Percentiles rank a stretch among this genome's conserved stretches.
Evolutionary conservation across 2,888 invertebrate species (phyloP).

Genomic region (Orthonevra nobilis): DNA sequence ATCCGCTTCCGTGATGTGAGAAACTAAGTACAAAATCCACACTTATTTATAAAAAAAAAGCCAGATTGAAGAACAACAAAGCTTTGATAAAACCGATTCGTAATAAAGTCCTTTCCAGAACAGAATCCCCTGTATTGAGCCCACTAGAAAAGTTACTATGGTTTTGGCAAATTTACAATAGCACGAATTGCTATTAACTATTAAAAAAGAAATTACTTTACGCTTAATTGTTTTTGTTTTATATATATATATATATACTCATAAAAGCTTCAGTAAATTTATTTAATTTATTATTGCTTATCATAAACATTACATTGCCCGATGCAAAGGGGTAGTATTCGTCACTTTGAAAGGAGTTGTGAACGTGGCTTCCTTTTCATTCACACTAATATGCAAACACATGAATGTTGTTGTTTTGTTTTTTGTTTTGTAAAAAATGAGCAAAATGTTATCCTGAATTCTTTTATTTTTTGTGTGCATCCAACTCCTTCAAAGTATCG

Average conservation of each 20-base stretch:
- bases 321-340: slow-evolving; percentile 49
- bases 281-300: slow-evolving; percentile 77
- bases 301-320: slow-evolving; percentile 75
- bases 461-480: slow-evolving; percentile 1
- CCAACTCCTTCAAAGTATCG: slow-evolving; percentile 36
- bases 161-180: slow-evolving; percentile 67
- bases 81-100: too few species aligned
- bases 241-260: slow-evolving; percentile 44
- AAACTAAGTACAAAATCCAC: too few species aligned
- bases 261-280: slow-evolving; percentile 63
- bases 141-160: slow-evolving; percentile 38
- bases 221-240: slow-evolving; percentile 26
- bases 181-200: slow-evolving; percentile 52
- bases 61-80: too few species aligned
- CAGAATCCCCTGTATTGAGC: neutral
- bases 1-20: too few species aligned
- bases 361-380: neutral
- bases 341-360: slow-evolving; percentile 34
- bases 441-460: slow-evolving; percentile 57
- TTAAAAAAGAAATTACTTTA: slow-evolving; percentile 52
- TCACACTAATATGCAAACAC: too few species aligned
- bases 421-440: slow-evolving; percentile 42
- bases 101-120: neutral
- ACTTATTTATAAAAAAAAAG: neutral
- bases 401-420: neutral